Conservation (phyloP, 1,140 invertebrate species). For the Drosophila melanica region DNA sequence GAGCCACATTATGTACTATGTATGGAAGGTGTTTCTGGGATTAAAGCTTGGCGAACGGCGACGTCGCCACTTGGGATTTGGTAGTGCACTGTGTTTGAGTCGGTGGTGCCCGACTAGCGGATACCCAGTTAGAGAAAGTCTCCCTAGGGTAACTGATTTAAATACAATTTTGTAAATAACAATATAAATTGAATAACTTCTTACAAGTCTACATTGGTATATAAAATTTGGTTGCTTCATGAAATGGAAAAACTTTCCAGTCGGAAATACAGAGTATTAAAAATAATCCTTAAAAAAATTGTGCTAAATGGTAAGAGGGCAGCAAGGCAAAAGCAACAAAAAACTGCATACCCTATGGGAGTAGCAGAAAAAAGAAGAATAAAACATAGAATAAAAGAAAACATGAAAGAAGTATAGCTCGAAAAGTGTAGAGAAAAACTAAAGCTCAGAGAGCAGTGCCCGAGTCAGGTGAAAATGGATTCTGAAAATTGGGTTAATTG, state of each 20-base stretch:
- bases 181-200: too few relatives aligned
- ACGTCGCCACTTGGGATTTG: slow-evolving; percentile 38
- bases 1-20: slow-evolving; percentile 46
- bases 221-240: too few relatives aligned
- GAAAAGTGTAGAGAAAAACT: slow-evolving; percentile 30
- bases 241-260: too few relatives aligned
- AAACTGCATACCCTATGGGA: slow-evolving; percentile 1
- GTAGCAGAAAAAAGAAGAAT: slow-evolving; percentile 29
- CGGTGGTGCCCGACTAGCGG: neutral
- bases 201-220: too few relatives aligned
- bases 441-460: slow-evolving; percentile 39
- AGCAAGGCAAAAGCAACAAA: slow-evolving; percentile 17
- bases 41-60: slow-evolving; percentile 24
- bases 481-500: slow-evolving; percentile 83
- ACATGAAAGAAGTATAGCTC: slow-evolving; percentile 39
- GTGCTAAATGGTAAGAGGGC: slow-evolving; percentile 12
- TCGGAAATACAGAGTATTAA: neutral
- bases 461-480: slow-evolving; percentile 79
- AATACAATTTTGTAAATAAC: too few relatives aligned
- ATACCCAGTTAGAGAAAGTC: neutral
- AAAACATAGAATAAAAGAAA: slow-evolving; percentile 46
- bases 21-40: slow-evolving; percentile 32
- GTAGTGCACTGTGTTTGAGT: slow-evolving; percentile 1
- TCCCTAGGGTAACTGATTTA: too few relatives aligned
- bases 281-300: slow-evolving; percentile 36